Percentiles rank a stretch among this genome's conserved stretches.
Evolutionary conservation across 2,113 vertebrate species (phyloP).

Genomic region (Pterophyllum scalare): DNA sequence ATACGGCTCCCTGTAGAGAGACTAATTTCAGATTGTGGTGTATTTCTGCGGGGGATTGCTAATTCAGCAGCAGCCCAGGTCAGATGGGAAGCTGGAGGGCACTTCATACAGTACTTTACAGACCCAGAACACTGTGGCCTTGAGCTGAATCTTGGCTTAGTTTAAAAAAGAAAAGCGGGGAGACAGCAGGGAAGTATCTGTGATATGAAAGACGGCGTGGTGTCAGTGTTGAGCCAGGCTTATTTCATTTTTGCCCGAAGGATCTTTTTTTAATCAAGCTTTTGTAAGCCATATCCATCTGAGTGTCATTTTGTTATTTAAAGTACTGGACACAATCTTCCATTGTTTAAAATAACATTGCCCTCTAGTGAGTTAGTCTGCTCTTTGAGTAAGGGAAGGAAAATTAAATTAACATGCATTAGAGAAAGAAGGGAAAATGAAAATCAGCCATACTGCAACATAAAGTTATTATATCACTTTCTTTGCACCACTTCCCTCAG

Average conservation of each 20-base stretch:
- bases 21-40: conserved; percentile 45
- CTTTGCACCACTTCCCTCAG: conserved; percentile 7
- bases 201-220: conserved; percentile 24
- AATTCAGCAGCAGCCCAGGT: conserved; percentile 60
- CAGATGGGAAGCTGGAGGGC: conserved; percentile 54
- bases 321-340: neutral
- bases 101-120: conserved; percentile 30
- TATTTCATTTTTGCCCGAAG: conserved; percentile 6
- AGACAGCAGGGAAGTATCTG: conserved; percentile 13
- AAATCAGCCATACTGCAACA: conserved; percentile 2
- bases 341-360: conserved; percentile 13
- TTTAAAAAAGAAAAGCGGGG: neutral
- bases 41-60: conserved; percentile 47
- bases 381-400: neutral
- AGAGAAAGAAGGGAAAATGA: neutral
- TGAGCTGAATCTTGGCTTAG: conserved; percentile 5
- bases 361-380: neutral
- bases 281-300: conserved; percentile 3
- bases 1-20: conserved; percentile 30
- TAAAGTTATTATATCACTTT: conserved; percentile 1
- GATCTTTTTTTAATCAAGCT: neutral
- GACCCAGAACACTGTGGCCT: conserved; percentile 5
- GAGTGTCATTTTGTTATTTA: conserved; percentile 29
- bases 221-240: conserved; percentile 30
- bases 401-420: conserved; percentile 10